Base-by-base conservation (phyloP, 1,140 invertebrate genomes). In the Procambarus clarkii region DNA sequence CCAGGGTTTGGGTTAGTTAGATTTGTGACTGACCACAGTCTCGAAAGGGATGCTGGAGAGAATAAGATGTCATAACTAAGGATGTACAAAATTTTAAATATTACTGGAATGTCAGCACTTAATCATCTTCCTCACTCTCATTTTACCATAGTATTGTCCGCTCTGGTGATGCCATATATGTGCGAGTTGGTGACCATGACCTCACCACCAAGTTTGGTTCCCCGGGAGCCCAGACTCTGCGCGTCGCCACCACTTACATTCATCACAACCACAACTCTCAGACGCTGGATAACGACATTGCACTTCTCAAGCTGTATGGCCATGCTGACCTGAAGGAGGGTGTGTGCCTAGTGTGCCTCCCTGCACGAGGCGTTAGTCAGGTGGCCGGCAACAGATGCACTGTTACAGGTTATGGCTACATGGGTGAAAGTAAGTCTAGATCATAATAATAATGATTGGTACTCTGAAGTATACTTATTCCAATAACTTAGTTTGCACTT, bases 181-280 rank as follows among this genome's bases (percentile, higher is more conserved):
- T 99, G 3, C 96, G 98, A 50, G 97, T 98, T 0, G 98, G 98
- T 0, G 98, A 99, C 94, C 98, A 98, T 94, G 98, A 99, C 94
- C 94, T 99, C 86, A 98, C 97, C 2, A 94, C 97, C 21, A 92
- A 94, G 88, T 93, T 92, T 79, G 93, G 93, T 0, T 93, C 93
- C 9, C 93, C 92, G 0, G 93, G 93, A 1, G 98, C 98, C 0
- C 98, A 98, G 94, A 98, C 98, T 0, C 95, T 98, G 21, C 95
- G 97, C 34, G 97, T 98, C 7, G 97, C 97, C 45, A 98, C 97
- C 21, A 98, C 98, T 0, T 99, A 99, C 94, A 98, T 99, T 78
- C 98, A 99, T 94, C 98, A 98, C 93, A 98, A 99, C 94, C 98
- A 99, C 95, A 98, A 99, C 94, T 98, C 97, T 92, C 98, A 98